Base-by-base conservation (phyloP, 2,797 vertebrate genomes). In the Sebastes dallii region DNA sequence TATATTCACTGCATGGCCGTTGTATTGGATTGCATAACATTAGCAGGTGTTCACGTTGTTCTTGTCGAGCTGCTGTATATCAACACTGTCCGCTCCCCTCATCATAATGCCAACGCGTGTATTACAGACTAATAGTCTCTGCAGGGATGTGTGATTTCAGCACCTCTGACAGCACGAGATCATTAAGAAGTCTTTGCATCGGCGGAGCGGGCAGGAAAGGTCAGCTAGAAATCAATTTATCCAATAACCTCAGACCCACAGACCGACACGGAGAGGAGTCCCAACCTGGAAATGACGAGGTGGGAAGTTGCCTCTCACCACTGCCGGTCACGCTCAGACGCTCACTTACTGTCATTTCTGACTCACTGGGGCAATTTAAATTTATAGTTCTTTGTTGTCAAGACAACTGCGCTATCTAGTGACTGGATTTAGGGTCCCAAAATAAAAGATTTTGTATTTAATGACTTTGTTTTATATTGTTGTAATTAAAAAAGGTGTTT, bases 101-200 rank as follows among this genome's bases (percentile, higher is more conserved):
- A 87, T 87, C 84, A 81, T 66, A 79, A 79, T 75, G 67, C 32
- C 75, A 77, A 60, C 24, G 22, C 6, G 4, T 68, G 85, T 42
- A 64, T 58, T 78, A 74, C 30, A 18, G 77, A 74, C 82, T 84
- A 80, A 90, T 84, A 58, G 86, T 72, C 77, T 91, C 88, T 79
- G 81, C 22, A 55, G 90, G 88, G 87, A 87, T 89, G 50, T 81
- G 75, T 86, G 88, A 89, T 93, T 94, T 91, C 93, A 89, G 88
- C 88, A 92, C 93, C 92, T 92, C 85, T 95, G 96, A 95, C 94
- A 95, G 93, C 91, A 92, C 76, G 75, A 71, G 76, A 90, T 94
- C 93, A 94, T 94, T 93, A 94, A 89, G 87, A 88, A 89, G 80
- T 89, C 88, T 90, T 75, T 87, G 85, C 85, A 80, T 92, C 87